Conservation (phyloP, 2,888 invertebrate species). For the Syritta pipiens region DNA sequence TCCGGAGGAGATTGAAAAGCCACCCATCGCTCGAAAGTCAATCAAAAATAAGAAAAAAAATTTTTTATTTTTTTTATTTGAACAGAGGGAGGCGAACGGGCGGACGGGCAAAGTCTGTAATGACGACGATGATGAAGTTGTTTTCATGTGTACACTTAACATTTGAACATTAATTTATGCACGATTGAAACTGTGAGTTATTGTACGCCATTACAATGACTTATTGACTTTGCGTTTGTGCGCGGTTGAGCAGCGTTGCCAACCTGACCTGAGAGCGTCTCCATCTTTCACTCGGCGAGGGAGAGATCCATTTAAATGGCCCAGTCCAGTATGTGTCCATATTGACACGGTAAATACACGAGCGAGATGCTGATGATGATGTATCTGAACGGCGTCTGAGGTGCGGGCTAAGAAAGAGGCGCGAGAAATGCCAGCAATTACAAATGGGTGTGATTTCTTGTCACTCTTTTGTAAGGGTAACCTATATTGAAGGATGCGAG, state of each 20-base stretch:
- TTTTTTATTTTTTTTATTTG: no score
- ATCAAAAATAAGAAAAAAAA: no score
- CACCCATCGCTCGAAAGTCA: slow-evolving; percentile 67
- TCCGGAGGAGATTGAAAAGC: slow-evolving; percentile 56
- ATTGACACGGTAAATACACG: slow-evolving; percentile 44
- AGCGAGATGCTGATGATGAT: slow-evolving; percentile 9
- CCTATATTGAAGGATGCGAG: slow-evolving; percentile 3
- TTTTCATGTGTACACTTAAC: slow-evolving; percentile 65
- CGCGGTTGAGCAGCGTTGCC: not conserved
- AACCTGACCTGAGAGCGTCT: not conserved
- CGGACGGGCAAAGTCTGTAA: slow-evolving; percentile 2
- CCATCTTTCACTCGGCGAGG: not conserved
- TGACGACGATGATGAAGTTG: slow-evolving; percentile 65
- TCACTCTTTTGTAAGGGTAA: slow-evolving; percentile 41
- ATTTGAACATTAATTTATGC: slow-evolving; percentile 67
- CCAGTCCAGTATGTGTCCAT: slow-evolving; percentile 47
- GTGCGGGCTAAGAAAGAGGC: slow-evolving; percentile 40
- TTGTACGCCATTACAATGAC: slow-evolving; percentile 61
- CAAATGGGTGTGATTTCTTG: slow-evolving; percentile 63
- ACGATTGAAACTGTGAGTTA: slow-evolving; percentile 66
- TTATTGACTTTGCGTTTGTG: slow-evolving; percentile 57
- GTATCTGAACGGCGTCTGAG: slow-evolving; percentile 17
- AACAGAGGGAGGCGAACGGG: slow-evolving; percentile 28
- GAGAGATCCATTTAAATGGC: slow-evolving; percentile 23
- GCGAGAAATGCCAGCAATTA: slow-evolving; percentile 62